A percentile compares a stretch with the other conserved stretches of the same genome.
phyloP scores from a whole-genome alignment of 92 coral and sea anemone species.

The Parazoanthus swiftii region DNA sequence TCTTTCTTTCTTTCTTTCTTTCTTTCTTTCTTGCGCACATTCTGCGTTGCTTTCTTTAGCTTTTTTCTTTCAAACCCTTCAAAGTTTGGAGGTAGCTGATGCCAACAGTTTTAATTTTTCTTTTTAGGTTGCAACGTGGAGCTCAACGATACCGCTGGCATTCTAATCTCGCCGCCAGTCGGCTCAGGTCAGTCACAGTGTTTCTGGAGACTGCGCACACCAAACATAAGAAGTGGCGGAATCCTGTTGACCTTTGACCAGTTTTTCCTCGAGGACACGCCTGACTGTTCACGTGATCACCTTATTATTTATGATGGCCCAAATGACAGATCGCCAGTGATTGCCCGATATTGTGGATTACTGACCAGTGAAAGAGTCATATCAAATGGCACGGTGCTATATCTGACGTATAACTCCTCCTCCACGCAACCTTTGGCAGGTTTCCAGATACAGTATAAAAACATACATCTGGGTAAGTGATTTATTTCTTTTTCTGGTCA shows the following conservation, averaged over 20 bases:
- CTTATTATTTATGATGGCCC: constrained; percentile 48
- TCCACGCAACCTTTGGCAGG: constrained; percentile 15
- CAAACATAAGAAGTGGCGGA: background rate
- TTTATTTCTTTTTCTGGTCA: background rate
- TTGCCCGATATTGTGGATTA: constrained; percentile 49
- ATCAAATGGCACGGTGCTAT: constrained; percentile 32
- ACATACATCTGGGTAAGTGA: constrained; percentile 18
- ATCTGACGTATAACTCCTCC: background rate
- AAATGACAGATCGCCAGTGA: constrained; percentile 29
- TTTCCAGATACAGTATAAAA: constrained; percentile 29
- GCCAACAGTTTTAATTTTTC: background rate
- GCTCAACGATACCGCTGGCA: constrained; percentile 25
- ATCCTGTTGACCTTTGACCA: constrained; percentile 45
- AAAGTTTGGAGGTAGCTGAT: no score
- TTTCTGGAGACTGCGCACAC: constrained; percentile 27
- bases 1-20: no score
- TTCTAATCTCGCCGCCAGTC: constrained; percentile 26
- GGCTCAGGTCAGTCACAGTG: constrained; percentile 15
- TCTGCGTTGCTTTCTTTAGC: no score
- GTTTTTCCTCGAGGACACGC: constrained; percentile 38
- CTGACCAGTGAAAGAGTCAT: constrained; percentile 45
- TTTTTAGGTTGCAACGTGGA: constrained; percentile 25
- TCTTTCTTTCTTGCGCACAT: no score
- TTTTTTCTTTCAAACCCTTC: no score
- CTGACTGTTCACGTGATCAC: constrained; percentile 34